A percentile compares a stretch with the other conserved stretches of the same genome.
phyloP scores from a whole-genome alignment of 2,888 invertebrate species.

The Augochlorella aurata region DNA sequence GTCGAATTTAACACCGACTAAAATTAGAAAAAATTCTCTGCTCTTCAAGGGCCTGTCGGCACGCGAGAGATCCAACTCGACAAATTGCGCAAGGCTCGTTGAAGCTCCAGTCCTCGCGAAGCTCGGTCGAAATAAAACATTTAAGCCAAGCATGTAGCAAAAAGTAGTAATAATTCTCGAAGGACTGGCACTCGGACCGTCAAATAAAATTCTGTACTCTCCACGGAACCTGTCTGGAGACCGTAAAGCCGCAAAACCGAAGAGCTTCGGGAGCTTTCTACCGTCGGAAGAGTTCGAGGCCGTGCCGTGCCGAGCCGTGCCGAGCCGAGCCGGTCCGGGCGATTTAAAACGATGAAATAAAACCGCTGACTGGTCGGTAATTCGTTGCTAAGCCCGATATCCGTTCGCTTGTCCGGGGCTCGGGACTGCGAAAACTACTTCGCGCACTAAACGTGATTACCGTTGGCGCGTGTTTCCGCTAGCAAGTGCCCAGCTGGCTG shows the following conservation, averaged over 20 bases:
- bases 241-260: slow-evolving; percentile 7
- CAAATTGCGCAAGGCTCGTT: not conserved
- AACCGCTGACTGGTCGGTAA: slow-evolving; percentile 27
- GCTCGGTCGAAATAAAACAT: not conserved
- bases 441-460: slow-evolving; percentile 39
- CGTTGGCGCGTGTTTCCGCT: slow-evolving; percentile 14
- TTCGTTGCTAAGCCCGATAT: slow-evolving; percentile 36
- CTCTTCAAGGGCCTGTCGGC: not conserved
- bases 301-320: not conserved
- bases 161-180: not conserved
- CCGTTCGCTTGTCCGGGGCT: not conserved
- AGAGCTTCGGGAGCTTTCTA: not conserved
- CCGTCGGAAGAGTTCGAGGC: not conserved
- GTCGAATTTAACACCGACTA: not conserved
- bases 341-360: slow-evolving; percentile 18
- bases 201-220: slow-evolving; percentile 1
- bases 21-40: not conserved
- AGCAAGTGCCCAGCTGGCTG: not conserved
- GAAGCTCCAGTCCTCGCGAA: not conserved
- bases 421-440: slow-evolving; percentile 15
- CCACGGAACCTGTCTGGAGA: not conserved
- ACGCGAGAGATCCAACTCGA: not conserved
- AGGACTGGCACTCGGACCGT: not conserved
- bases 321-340: not conserved
- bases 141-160: not conserved